A percentile compares a stretch with the other conserved stretches of the same genome.
Evolutionary conservation across 92 coral and sea anemone genomes (phyloP).

Genomic region (Isaurus tuberculatus): DNA sequence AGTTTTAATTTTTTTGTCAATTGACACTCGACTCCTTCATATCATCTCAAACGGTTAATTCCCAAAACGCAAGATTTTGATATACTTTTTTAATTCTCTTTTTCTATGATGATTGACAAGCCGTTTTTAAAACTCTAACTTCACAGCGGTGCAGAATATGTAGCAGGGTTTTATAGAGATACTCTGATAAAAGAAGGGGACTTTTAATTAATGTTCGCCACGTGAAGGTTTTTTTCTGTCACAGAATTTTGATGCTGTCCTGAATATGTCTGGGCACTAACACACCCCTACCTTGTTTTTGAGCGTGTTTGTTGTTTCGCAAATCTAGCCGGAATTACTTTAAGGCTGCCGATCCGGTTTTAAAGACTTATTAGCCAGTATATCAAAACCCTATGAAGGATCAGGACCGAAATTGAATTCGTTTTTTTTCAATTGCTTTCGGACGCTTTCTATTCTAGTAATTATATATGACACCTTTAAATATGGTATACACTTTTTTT

Average conservation of each 20-base stretch:
- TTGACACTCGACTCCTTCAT: too few relatives aligned
- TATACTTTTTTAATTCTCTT: too few relatives aligned
- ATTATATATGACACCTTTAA: too few relatives aligned
- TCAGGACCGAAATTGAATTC: neutral
- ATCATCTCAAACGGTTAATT: too few relatives aligned
- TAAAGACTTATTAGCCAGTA: constrained; percentile 1
- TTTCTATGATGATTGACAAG: too few relatives aligned
- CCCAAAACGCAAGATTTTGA: too few relatives aligned
- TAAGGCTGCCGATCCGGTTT: constrained; percentile 11
- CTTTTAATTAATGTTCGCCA: constrained; percentile 13
- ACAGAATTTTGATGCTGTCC: neutral
- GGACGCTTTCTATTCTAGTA: too few relatives aligned
- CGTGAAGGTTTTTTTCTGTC: neutral
- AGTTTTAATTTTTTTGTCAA: too few relatives aligned
- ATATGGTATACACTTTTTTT: too few relatives aligned
- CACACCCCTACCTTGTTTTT: neutral
- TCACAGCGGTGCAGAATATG: neutral
- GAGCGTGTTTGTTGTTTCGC: constrained; percentile 38
- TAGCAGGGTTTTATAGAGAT: neutral
- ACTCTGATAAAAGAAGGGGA: neutral
- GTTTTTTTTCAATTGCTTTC: neutral
- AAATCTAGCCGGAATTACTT: neutral
- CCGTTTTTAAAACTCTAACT: too few relatives aligned
- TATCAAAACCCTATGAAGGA: neutral
- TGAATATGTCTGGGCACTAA: neutral